Evolutionary conservation across 1,140 invertebrate genomes (phyloP), one percentile per base, ranked within the genome.

Genomic region (Drosophila insularis): DNA sequence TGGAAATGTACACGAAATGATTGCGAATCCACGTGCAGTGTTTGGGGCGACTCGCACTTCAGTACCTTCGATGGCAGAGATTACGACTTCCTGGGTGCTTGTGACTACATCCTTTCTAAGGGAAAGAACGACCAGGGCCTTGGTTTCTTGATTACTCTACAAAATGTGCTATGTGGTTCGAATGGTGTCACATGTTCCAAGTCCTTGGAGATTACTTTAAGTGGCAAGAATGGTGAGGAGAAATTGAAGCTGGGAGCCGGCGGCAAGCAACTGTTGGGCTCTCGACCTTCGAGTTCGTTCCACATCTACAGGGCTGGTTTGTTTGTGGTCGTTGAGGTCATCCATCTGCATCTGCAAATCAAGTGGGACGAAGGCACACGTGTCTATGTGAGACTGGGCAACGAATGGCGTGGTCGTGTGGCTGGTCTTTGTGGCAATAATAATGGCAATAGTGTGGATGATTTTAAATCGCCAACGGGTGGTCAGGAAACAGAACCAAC

Each of bases 391-490:
- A 95, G 94, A 90, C 89, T 96, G 40, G 94, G 95, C 81, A 93
- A 95, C 1, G 94, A 94, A 69, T 97, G 96, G 96, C 95, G 95
- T 82, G 93, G 94, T 37, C 94, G 95, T 93, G 94, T 97, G 4
- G 94, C 94, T 92, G 98, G 98, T 60, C 92, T 98, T 2, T 98
- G 97, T 92, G 97, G 98, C 1, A 98, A 98, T 91, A 98, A 96
- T 90, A 97, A 98, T 91, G 95, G 95, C 27, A 95, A 98, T 81
- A 93, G 94, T 64, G 92, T 93, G 11, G 96, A 98, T 80, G 97
- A 98, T 81, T 98, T 98, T 93, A 94, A 95, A 89, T 96, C 96
- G 3, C 97, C 97, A 0, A 95, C 95, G 0, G 94, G 95, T 17
- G 96, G 96, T 1, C 92, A 94, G 1, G 96, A 97, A 86, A 95